These are phyloP conservation scores for Phocides pigmalion DNA, from an alignment of 1,140 invertebrate genomes.

Conservation along the genomic window DNA sequence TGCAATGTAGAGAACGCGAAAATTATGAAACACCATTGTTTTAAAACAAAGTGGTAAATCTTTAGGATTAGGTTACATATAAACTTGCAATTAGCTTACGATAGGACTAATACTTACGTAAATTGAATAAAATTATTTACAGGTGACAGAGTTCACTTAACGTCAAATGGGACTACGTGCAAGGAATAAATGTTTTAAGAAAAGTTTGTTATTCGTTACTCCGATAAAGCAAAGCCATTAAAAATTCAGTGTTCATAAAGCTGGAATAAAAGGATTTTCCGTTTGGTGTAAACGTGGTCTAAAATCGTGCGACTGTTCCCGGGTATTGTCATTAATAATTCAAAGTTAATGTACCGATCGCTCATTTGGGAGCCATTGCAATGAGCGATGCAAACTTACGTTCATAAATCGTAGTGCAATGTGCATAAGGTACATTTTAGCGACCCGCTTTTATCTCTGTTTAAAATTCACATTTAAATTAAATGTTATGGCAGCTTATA, in stretches of 20 bases:
- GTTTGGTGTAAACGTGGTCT: slow-evolving; percentile 1
- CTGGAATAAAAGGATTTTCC: slow-evolving; percentile 29
- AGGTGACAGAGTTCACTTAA: too few species aligned
- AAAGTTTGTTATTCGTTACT: background rate
- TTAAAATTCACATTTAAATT: slow-evolving; percentile 30
- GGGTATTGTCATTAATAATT: slow-evolving; percentile 33
- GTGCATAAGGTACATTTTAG: slow-evolving; percentile 13
- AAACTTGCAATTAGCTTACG: too few species aligned
- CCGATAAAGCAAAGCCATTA: slow-evolving; percentile 7
- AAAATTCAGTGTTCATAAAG: slow-evolving; percentile 19
- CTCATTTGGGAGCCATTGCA: slow-evolving; percentile 35
- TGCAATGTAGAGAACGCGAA: too few species aligned
- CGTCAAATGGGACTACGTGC: too few species aligned
- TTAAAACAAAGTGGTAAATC: too few species aligned
- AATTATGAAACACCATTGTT: too few species aligned
- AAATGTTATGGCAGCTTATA: slow-evolving; percentile 10
- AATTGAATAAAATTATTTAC: too few species aligned
- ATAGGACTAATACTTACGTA: too few species aligned
- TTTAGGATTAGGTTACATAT: too few species aligned
- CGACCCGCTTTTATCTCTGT: slow-evolving; percentile 6
- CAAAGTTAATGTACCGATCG: slow-evolving; percentile 36
- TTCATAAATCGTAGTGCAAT: slow-evolving; percentile 24
- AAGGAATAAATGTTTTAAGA: background rate
- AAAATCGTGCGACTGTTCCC: slow-evolving; percentile 9
- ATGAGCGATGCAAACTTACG: slow-evolving; percentile 18